phyloP scores from a whole-genome alignment of 1,140 invertebrate species.

The Drosophila pseudoananassae region DNA sequence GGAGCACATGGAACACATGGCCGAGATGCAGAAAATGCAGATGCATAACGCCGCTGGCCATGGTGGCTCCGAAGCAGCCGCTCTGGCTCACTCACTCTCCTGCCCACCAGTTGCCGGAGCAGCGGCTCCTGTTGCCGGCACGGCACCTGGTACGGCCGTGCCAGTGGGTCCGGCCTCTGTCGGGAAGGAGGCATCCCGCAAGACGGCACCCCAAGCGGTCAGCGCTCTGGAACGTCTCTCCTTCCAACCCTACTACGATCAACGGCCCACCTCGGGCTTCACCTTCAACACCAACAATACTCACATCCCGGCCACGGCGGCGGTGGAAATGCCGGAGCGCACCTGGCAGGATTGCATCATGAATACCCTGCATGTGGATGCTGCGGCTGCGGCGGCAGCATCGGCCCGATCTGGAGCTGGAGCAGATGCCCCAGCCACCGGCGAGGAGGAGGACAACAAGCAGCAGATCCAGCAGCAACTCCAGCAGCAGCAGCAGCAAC shows the following conservation, averaged over 20 bases:
- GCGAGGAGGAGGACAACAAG: conserved; percentile 66
- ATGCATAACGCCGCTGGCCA: conserved; percentile 30
- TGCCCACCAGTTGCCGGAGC: conserved; percentile 40
- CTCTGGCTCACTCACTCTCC: conserved; percentile 57
- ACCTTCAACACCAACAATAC: conserved; percentile 83
- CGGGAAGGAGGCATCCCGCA: conserved; percentile 41
- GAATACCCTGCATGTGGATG: conserved; percentile 72
- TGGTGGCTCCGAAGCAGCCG: conserved; percentile 53
- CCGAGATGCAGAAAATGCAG: conserved; percentile 63
- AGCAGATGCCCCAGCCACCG: conserved; percentile 12
- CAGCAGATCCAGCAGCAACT: conserved; percentile 69
- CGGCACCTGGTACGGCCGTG: conserved; percentile 30
- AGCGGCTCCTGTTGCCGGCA: conserved; percentile 1
- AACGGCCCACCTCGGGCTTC: conserved; percentile 79
- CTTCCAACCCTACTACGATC: conserved; percentile 80
- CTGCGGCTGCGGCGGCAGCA: conserved; percentile 42
- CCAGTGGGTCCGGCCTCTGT: conserved; percentile 39
- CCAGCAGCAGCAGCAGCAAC: conserved; percentile 55
- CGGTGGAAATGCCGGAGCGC: conserved; percentile 88
- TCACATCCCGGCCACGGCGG: conserved; percentile 84
- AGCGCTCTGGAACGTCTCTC: conserved; percentile 69
- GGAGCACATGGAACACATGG: conserved; percentile 73
- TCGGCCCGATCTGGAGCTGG: conserved; percentile 3
- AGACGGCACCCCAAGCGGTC: conserved; percentile 55
- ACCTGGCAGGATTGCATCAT: conserved; percentile 91